Conservation (phyloP, 1,140 invertebrate species). For the Teleopsis dalmanni region DNA sequence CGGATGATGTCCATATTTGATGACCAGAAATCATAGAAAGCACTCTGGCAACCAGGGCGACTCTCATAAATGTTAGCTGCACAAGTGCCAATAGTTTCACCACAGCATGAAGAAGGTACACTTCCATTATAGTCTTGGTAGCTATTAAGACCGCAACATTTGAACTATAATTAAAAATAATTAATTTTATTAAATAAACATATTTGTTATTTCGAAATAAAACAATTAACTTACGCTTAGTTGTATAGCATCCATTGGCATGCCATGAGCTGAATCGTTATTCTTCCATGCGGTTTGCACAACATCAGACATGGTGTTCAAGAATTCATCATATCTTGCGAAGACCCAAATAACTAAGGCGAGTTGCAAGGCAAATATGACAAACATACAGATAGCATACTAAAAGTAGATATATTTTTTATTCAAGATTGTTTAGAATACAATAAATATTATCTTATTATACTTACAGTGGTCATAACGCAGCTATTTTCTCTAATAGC, state of each 20-base stretch:
- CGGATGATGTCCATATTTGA: constrained; percentile 51
- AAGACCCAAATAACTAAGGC: constrained; percentile 53
- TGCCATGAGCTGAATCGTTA: constrained; percentile 20
- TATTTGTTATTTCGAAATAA: neutral
- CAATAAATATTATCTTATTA: neutral
- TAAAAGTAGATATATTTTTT: constrained; percentile 32
- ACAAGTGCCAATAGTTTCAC: constrained; percentile 28
- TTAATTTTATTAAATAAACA: neutral
- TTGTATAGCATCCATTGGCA: constrained; percentile 31
- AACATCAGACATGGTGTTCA: constrained; percentile 41
- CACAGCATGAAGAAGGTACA: constrained; percentile 44
- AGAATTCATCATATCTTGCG: constrained; percentile 45
- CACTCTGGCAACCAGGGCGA: constrained; percentile 40
- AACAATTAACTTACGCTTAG: constrained; percentile 25
- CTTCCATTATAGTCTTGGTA: constrained; percentile 39
- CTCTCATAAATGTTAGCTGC: constrained; percentile 26
- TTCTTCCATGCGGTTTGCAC: constrained; percentile 38
- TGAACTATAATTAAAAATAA: constrained; percentile 43
- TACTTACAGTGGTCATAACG: constrained; percentile 63
- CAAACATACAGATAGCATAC: constrained; percentile 58
- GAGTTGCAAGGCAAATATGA: constrained; percentile 57
- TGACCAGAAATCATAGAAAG: constrained; percentile 45
- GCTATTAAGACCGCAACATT: constrained; percentile 53
- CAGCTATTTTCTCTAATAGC: constrained; percentile 68
- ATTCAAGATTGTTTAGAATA: neutral